phyloP scores from a whole-genome alignment of 2,797 vertebrate species.

The Dermochelys coriacea region DNA sequence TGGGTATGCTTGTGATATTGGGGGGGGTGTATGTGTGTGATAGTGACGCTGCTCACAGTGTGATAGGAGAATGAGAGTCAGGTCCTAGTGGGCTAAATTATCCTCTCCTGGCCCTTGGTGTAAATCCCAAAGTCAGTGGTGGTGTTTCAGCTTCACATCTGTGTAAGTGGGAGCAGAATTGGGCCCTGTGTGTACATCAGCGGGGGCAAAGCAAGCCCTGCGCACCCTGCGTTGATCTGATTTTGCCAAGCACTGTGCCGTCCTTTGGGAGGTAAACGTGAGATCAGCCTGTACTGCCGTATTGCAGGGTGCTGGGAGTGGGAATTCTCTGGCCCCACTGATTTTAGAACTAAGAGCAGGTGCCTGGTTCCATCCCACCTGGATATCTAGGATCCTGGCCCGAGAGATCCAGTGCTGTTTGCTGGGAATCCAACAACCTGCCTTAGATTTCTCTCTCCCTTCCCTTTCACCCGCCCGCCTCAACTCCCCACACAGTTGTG shows the following conservation, averaged over 20 bases:
- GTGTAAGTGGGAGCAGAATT: neutral
- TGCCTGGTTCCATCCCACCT: accelerated
- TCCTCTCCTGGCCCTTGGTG: neutral
- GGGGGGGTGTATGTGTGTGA: neutral
- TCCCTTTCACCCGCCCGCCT: accelerated
- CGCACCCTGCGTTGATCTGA: neutral
- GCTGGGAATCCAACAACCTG: neutral
- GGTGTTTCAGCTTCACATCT: neutral
- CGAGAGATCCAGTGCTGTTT: neutral
- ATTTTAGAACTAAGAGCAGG: neutral
- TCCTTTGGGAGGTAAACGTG: neutral
- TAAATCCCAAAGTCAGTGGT: neutral
- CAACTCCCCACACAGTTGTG: accelerated
- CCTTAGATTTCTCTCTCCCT: neutral
- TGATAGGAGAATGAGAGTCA: neutral
- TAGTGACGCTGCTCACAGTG: neutral
- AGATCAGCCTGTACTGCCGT: neutral
- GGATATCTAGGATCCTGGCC: neutral
- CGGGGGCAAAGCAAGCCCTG: neutral
- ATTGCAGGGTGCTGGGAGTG: neutral
- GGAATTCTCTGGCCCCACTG: neutral
- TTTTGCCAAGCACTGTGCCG: neutral
- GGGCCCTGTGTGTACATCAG: neutral
- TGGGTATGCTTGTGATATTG: neutral
- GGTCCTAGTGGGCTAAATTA: neutral